Base-by-base conservation (phyloP, 2,888 invertebrate species). In the Aspidiotus destructor region DNA sequence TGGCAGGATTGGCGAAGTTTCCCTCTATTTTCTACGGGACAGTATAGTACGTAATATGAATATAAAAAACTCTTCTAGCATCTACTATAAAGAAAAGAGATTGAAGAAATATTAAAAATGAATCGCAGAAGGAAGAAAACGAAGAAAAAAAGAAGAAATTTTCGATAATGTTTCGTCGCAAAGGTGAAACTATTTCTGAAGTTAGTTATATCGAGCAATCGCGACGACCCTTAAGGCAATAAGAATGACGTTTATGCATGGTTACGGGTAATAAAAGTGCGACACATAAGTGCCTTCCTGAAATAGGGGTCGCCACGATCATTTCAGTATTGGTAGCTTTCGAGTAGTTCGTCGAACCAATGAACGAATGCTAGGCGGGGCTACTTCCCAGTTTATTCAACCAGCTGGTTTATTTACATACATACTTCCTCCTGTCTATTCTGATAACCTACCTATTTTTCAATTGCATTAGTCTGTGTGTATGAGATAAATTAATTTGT, bases 161-260 rank as follows among this genome's bases (percentile, higher is more conserved):
- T 28, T 28, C 28, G 28, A 28, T 28, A 28, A 28, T 28, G 28
- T 28, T 28, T 28, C 28, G 28, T 28, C 28, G 28, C 28, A 48
- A 48, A 48, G n/a, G 48, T 48, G 48, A 55, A 55, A 58, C 13
- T 40, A 58, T 16, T 58, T 58, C 40, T 28, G n/a, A 67, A 67
- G 67, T 67, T 67, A 67, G 67, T 67, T 67, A 67, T 67, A 67
- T 67, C 67, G 60, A 67, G 67, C 67, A 57, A 67, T 67, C 67
- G 48, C 58, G 48, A 16, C 13, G 54, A 58, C 48, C 48, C 44
- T 58, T 58, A 67, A 48, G 58, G 48, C 67, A n/a, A 44, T 67
- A 58, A 58, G 58, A 58, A 67, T 58, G 48, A 58, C 60, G 42
- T 67, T 67, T 67, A 58, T 58, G 60, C 58, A 40, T 28, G 58